These are phyloP conservation scores for Sylvietta virens DNA, from an alignment of 2,113 vertebrate genomes.

Conservation along the genomic window DNA sequence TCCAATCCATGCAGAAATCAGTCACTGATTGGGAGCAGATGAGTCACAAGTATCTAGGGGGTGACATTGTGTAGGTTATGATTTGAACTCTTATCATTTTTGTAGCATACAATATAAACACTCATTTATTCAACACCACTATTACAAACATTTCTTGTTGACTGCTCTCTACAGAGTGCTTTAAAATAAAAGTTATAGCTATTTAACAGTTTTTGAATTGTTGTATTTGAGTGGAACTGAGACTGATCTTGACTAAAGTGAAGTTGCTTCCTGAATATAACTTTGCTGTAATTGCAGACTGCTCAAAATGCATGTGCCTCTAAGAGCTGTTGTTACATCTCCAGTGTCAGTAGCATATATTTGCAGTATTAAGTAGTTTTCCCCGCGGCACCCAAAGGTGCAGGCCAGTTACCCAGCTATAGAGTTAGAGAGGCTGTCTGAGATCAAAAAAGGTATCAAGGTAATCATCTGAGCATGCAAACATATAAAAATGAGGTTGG, in stretches of 20 bases:
- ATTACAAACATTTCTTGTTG: neutral
- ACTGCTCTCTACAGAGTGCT: neutral
- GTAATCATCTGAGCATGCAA: neutral
- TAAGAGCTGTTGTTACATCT: neutral
- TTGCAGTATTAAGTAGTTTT: neutral
- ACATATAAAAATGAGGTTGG: neutral
- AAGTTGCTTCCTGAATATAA: neutral
- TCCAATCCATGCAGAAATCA: neutral
- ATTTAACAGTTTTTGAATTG: neutral
- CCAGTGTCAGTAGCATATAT: neutral
- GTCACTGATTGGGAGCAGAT: neutral
- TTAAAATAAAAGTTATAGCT: neutral
- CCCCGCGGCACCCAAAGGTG: neutral
- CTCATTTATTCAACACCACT: neutral
- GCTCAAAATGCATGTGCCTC: neutral
- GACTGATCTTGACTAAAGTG: neutral
- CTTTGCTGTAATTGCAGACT: neutral
- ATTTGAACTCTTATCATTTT: neutral
- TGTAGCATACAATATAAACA: neutral
- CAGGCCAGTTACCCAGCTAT: neutral
- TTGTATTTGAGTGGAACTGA: neutral
- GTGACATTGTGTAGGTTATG: neutral
- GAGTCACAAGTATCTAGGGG: neutral
- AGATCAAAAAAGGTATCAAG: neutral
- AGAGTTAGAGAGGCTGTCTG: neutral